Evolutionary conservation across 2,797 vertebrate genomes (phyloP).

Genomic region (Erithacus rubecula): DNA sequence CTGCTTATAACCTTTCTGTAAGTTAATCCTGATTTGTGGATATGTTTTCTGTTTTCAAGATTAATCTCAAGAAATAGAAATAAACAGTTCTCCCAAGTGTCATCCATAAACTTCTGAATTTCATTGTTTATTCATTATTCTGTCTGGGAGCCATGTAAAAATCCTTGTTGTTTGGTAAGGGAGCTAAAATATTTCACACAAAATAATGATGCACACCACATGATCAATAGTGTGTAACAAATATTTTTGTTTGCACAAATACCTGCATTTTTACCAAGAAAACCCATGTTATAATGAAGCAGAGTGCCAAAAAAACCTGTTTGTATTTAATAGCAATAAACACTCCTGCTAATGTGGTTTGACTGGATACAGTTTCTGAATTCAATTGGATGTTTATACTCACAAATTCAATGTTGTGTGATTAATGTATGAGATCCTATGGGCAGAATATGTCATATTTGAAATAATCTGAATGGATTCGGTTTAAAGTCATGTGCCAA

Average conservation of each 20-base stretch:
- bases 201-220: neutral
- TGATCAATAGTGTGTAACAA: neutral
- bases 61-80: neutral
- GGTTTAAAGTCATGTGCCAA: constrained; percentile 28
- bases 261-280: neutral
- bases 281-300: neutral
- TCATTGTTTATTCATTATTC: constrained; percentile 8
- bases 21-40: neutral
- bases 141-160: neutral
- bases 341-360: neutral
- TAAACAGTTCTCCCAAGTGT: neutral
- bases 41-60: neutral
- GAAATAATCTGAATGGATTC: constrained; percentile 12
- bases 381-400: neutral
- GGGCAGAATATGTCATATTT: constrained; percentile 26
- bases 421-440: constrained; percentile 26
- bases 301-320: neutral
- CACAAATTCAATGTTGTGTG: neutral
- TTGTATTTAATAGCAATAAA: neutral
- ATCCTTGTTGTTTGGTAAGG: neutral
- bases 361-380: neutral
- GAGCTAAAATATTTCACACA: constrained; percentile 1
- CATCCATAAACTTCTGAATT: constrained; percentile 11
- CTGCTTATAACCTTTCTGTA: neutral
- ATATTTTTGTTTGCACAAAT: neutral